These are phyloP conservation scores for Miichthys miiuy DNA, from an alignment of 2,797 vertebrate genomes.

Conservation along the genomic window DNA sequence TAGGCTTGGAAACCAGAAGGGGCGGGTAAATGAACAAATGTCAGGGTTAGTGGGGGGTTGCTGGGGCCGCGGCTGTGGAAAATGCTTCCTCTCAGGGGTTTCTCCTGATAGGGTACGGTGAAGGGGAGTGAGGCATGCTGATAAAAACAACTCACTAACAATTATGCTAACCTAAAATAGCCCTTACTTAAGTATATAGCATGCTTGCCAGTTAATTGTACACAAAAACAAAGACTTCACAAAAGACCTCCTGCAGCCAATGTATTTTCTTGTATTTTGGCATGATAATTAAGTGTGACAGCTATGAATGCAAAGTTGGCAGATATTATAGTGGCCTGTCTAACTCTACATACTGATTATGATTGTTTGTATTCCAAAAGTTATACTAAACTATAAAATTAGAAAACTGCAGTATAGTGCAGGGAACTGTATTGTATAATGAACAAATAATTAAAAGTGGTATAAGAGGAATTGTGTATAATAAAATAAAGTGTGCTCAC, in stretches of 20 bases:
- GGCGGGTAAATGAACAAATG: slow-evolving; percentile 80
- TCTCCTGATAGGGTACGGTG: slow-evolving; percentile 68
- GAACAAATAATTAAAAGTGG: slow-evolving; percentile 19
- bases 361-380: slow-evolving; percentile 70
- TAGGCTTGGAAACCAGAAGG: slow-evolving; percentile 53
- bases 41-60: slow-evolving; percentile 77
- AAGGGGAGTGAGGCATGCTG: slow-evolving; percentile 84
- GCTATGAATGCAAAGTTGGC: slow-evolving; percentile 79
- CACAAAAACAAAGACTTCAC: slow-evolving; percentile 83
- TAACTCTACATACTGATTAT: slow-evolving; percentile 70
- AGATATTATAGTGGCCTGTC: slow-evolving; percentile 80
- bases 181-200: slow-evolving; percentile 81
- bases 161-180: slow-evolving; percentile 86
- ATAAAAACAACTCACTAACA: slow-evolving; percentile 86
- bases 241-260: slow-evolving; percentile 78
- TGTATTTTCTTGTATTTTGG: slow-evolving; percentile 81
- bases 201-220: slow-evolving; percentile 82
- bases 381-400: slow-evolving; percentile 59
- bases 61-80: slow-evolving; percentile 70
- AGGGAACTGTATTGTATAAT: slow-evolving; percentile 29
- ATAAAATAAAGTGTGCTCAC: background rate
- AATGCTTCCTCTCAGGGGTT: slow-evolving; percentile 79
- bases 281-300: slow-evolving; percentile 82
- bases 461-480: slow-evolving; percentile 6
- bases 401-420: slow-evolving; percentile 16